Base-by-base conservation (phyloP, 1,140 invertebrate species). In the Sitodiplosis mosellana region DNA sequence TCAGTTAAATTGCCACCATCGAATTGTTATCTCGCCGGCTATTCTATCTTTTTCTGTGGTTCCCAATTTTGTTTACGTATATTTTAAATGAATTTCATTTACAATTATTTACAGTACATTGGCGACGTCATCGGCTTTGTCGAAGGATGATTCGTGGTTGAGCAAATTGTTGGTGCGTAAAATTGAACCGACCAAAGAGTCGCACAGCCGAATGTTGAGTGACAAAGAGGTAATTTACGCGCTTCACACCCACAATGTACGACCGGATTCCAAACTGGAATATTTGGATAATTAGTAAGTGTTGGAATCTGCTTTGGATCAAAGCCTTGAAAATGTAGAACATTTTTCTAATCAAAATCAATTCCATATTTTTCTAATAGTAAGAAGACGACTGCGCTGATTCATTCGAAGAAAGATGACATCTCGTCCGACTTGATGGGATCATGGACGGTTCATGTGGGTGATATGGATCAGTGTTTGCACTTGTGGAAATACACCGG, bases 391-490 rank as follows among this genome's bases (percentile, higher is more conserved):
- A 80, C 86, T 18, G 72, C 81, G 53, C 73, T 87, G 57, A 75
- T 91, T 51, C 75, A 84, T 54, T 74, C 80, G 18, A 78, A 78
- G 49, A 80, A 83, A 58, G 63, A 73, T 19, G 74, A 80, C 22
- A 61, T 83, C 8, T 76, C 78, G 47, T 80, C 78, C 56, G 80
- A 87, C 59, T 65, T 88, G 48, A 77, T 87, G 37, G 85, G 79
- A 52, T 87, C 83, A 55, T 90, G 84, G 83, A 82, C 76, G 7
- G 92, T 96, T 8, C 83, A 86, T 52, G 87, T 96, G 41, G 94
- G 94, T n/a, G 91, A 95, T 61, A 81, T 95, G 69, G 93, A 98
- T 73, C 92, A 97, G 69, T 87, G 87, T 27, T 69, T 96, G 50
- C 91, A 97, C 68, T 71, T 97, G 37, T 97, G 91, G 91, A 80